These are phyloP conservation scores for Epinephelus coioides DNA, from an alignment of 2,797 vertebrate species.

Conservation along the genomic window DNA sequence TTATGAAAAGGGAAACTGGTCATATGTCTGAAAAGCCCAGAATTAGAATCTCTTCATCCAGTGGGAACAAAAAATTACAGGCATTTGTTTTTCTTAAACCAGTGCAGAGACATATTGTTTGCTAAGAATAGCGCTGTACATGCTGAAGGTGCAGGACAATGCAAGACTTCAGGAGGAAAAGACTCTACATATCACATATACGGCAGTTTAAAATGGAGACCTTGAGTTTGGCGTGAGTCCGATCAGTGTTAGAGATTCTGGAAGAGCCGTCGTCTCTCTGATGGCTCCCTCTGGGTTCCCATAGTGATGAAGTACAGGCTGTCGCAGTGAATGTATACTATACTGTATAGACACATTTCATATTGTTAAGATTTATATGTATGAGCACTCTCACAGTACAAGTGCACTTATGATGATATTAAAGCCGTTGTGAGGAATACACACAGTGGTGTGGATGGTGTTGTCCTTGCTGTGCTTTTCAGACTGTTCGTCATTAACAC, in stretches of 20 bases:
- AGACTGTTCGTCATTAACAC: constrained; percentile 20
- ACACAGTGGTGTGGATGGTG: constrained; percentile 18
- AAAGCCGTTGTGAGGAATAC: neutral
- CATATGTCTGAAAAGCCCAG: constrained; percentile 55
- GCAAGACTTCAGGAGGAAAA: constrained; percentile 2
- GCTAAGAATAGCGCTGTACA: constrained; percentile 11
- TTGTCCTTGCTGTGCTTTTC: constrained; percentile 38
- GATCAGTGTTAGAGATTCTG: neutral
- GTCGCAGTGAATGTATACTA: neutral
- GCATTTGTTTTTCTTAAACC: constrained; percentile 35
- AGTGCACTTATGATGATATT: constrained; percentile 7
- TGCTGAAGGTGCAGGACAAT: constrained; percentile 20
- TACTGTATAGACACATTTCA: constrained; percentile 9
- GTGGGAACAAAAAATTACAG: constrained; percentile 47
- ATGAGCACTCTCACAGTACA: neutral
- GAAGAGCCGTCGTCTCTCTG: constrained; percentile 17
- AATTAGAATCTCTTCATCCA: constrained; percentile 58
- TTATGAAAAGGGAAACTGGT: constrained; percentile 58
- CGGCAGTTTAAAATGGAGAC: neutral
- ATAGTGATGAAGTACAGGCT: neutral
- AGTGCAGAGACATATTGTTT: constrained; percentile 21
- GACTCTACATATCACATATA: neutral
- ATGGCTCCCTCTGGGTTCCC: neutral
- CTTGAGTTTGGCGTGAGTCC: constrained; percentile 11
- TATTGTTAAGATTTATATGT: neutral